phyloP scores from a whole-genome alignment of 2,113 vertebrate species.

The Saguinus midas region DNA sequence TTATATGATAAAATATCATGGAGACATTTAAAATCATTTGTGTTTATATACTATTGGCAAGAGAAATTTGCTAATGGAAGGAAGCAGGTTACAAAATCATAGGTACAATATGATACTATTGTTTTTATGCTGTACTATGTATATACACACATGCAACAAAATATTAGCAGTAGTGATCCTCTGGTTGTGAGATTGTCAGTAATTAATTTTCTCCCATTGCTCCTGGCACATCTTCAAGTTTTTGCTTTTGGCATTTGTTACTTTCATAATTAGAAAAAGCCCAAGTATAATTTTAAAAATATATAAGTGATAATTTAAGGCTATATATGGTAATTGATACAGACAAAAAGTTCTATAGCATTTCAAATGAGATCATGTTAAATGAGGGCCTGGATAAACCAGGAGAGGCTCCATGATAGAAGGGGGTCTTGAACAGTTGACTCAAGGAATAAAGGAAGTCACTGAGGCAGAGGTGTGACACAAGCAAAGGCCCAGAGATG shows the following conservation, averaged over 20 bases:
- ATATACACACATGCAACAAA: slow-evolving; percentile 16
- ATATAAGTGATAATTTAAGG: slow-evolving; percentile 32
- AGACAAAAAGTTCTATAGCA: slow-evolving; percentile 43
- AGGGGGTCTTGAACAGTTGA: background rate
- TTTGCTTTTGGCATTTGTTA: slow-evolving; percentile 61
- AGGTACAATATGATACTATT: background rate
- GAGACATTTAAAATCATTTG: background rate
- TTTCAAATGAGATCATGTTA: slow-evolving; percentile 51
- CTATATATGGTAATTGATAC: slow-evolving; percentile 38
- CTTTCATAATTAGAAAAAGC: slow-evolving; percentile 60
- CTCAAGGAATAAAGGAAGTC: background rate
- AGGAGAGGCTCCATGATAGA: background rate
- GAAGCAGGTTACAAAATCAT: slow-evolving; percentile 19
- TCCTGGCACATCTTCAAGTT: slow-evolving; percentile 47
- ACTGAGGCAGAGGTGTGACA: background rate
- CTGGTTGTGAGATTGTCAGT: slow-evolving; percentile 57
- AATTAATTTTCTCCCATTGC: slow-evolving; percentile 58
- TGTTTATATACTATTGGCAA: background rate
- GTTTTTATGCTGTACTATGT: background rate
- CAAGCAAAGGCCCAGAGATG: background rate
- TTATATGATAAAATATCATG: background rate
- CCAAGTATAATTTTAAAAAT: slow-evolving; percentile 50
- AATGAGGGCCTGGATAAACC: slow-evolving; percentile 5
- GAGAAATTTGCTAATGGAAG: slow-evolving; percentile 19
- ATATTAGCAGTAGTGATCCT: slow-evolving; percentile 30